Conservation (phyloP, 2,888 invertebrate genomes). For the Metalampra italica region DNA sequence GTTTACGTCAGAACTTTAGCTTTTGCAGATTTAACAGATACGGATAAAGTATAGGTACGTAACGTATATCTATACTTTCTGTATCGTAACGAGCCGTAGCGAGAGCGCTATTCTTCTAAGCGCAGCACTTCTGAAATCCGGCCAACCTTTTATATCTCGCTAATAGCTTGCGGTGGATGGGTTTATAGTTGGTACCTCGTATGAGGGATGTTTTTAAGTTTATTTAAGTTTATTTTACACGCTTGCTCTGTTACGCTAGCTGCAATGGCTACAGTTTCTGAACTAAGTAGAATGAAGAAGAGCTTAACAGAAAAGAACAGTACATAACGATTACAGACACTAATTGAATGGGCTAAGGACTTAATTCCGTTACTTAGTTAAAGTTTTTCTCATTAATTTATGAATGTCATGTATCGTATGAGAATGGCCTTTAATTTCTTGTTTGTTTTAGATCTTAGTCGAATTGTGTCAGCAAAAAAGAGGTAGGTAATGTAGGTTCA, state of each 20-base stretch:
- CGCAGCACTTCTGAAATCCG: conserved; percentile 35
- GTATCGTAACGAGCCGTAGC: conserved; percentile 6
- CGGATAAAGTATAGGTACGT: neutral
- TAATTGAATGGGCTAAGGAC: too few relatives aligned
- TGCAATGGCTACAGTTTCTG: neutral
- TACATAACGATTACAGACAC: too few relatives aligned
- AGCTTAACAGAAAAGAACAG: too few relatives aligned
- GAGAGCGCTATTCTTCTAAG: conserved; percentile 15
- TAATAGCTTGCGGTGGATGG: conserved; percentile 40
- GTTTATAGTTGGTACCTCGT: conserved; percentile 18
- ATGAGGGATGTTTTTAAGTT: conserved; percentile 28
- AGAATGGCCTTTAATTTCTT: neutral
- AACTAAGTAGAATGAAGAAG: too few relatives aligned
- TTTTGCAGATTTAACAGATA: neutral
- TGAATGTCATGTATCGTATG: neutral
- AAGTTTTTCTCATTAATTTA: too few relatives aligned
- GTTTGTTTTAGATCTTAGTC: neutral
- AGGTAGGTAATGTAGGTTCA: too few relatives aligned
- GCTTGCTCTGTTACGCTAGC: neutral
- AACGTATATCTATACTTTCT: neutral
- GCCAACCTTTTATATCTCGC: conserved; percentile 41
- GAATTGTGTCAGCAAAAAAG: too few relatives aligned
- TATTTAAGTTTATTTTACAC: conserved; percentile 25
- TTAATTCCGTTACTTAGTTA: too few relatives aligned
- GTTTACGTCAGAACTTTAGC: neutral